Evolutionary conservation across 2,888 invertebrate genomes (phyloP).

Genomic region (Cartodere bifasciata): DNA sequence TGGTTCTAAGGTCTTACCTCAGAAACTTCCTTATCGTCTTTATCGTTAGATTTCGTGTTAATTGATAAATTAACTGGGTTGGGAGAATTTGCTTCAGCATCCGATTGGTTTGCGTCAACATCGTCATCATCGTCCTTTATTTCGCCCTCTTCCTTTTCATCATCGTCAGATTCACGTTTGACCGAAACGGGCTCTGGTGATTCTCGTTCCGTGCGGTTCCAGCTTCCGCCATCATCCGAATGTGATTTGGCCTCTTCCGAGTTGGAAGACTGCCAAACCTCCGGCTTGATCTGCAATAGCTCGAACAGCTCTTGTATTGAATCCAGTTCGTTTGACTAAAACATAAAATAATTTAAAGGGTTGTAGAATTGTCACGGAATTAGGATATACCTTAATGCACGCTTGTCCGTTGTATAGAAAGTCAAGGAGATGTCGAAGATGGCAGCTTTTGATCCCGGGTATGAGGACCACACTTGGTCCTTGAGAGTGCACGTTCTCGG

Average conservation of each 20-base stretch:
- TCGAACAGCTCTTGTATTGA: conserved; percentile 74
- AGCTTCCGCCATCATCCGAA: conserved; percentile 35
- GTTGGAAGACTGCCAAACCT: conserved; percentile 49
- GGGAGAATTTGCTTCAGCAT: conserved; percentile 58
- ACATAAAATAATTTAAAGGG: conserved; percentile 18
- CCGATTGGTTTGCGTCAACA: conserved; percentile 35
- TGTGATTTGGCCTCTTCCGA: conserved; percentile 28
- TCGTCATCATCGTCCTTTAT: conserved; percentile 36
- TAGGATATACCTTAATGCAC: conserved; percentile 51
- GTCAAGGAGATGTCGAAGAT: conserved; percentile 70
- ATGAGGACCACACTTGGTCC: conserved; percentile 70
- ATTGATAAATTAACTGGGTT: conserved; percentile 73
- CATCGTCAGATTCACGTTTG: conserved; percentile 31
- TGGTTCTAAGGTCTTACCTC: conserved; percentile 21
- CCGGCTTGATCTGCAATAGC: conserved; percentile 73
- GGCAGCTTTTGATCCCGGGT: conserved; percentile 67
- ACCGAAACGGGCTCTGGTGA: conserved; percentile 19
- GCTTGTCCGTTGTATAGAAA: conserved; percentile 81
- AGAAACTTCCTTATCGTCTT: conserved; percentile 26
- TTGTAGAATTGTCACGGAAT: not conserved
- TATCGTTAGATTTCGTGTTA: conserved; percentile 42
- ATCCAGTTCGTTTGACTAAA: conserved; percentile 66
- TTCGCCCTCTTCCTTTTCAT: conserved; percentile 41
- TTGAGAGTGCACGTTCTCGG: conserved; percentile 56
- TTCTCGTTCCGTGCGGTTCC: conserved; percentile 34